These are phyloP conservation scores for Megaleporinus macrocephalus DNA, from an alignment of 2,113 vertebrate species.

Conservation along the genomic window DNA sequence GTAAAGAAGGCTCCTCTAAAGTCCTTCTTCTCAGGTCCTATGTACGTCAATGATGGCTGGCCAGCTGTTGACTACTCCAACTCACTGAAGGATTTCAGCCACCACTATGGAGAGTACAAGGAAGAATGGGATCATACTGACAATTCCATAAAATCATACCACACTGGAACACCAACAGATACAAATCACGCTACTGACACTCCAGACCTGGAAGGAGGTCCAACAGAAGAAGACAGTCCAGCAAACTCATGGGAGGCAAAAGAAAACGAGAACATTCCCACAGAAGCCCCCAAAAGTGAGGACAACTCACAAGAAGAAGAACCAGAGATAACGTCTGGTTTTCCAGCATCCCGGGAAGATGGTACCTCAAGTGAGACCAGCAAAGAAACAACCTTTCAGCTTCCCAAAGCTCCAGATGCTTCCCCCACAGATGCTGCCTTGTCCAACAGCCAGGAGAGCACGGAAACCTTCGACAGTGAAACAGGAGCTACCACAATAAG, in stretches of 20 bases:
- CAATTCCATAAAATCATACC: neutral
- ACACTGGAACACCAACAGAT: neutral
- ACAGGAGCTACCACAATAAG: neutral
- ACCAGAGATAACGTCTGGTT: neutral
- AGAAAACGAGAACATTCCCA: neutral
- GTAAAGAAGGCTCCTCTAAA: neutral
- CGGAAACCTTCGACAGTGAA: neutral
- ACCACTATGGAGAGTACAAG: neutral
- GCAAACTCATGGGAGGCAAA: slow-evolving; percentile 10
- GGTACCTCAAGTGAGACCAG: slow-evolving; percentile 16
- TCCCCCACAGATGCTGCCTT: neutral
- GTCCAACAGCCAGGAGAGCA: slow-evolving; percentile 6
- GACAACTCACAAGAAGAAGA: slow-evolving; percentile 19
- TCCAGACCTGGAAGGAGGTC: neutral
- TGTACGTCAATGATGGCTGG: slow-evolving; percentile 23
- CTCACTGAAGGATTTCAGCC: neutral
- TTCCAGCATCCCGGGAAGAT: neutral
- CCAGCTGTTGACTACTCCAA: neutral
- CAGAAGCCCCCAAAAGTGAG: neutral
- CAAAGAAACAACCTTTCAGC: neutral
- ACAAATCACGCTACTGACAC: neutral
- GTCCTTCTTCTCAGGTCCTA: slow-evolving; percentile 10
- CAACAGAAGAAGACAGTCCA: slow-evolving; percentile 23
- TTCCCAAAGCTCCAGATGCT: neutral
- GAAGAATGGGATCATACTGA: neutral